Evolutionary conservation across 1,140 invertebrate genomes (phyloP), one percentile per base, ranked within the genome.

Genomic region (Dreissena rostriformis): DNA sequence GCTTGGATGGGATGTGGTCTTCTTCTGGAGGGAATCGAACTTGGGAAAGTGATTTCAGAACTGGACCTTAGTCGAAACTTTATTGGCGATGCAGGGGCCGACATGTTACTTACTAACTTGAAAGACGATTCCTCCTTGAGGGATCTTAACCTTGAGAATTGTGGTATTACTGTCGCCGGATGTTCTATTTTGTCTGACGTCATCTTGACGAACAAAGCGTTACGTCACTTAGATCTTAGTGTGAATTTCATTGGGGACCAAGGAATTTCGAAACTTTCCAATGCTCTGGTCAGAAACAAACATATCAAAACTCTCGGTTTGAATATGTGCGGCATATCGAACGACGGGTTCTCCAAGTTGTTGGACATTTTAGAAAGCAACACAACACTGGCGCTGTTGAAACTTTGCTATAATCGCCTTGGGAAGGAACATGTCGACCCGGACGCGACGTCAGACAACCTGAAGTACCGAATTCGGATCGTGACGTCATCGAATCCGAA

Each of bases 301-400:
- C 81, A 88, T 28, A 86, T 93, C 51, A 87, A 92, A 83, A 91
- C 86, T 24, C 74, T 93, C 22, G 91, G 89, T 14, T 85, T 93
- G 6, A 93, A 93, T 79, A 92, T 93, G 91, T 92, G 92, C 86
- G 89, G 89, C 17, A 87, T 93, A 26, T 91, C 91, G 68, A 93
- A 92, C 78, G 88, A 89, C 75, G 92, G 92, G n/a, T 92, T 93
- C 82, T 87, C 88, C 1, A 87, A 87, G 65, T 76, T 93, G 15
- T 79, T 93, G 53, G 90, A 92, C 67, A 89, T 91, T 75, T 74
- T 93, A 49, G 90, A 91, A 71, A 86, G 87, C 61, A 92, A 92
- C 79, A 86, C 89, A 4, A 89, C 89, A 15, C 72, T 92, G 52
- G 82, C 85, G 12, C 70, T 90, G 24, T 76, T 92, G 53, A 92